Conservation (phyloP, 2,797 vertebrate genomes). For the Melanotaenia maccullochi region DNA sequence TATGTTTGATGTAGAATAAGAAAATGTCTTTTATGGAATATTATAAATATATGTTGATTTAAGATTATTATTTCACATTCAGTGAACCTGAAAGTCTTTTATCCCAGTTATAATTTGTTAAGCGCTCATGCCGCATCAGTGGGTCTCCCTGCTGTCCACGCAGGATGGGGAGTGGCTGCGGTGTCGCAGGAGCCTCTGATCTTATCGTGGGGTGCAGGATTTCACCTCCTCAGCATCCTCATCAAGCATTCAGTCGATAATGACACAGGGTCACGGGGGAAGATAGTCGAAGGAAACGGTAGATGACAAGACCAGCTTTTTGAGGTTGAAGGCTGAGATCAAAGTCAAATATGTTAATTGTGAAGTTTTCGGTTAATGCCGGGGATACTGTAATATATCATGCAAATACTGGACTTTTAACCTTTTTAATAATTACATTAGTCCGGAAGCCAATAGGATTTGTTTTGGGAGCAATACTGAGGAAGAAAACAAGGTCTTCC, state of each 20-base stretch:
- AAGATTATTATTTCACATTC: background rate
- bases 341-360: constrained; percentile 49
- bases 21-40: background rate
- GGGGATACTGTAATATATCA: constrained; percentile 3
- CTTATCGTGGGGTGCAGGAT: constrained; percentile 88
- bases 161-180: constrained; percentile 59
- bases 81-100: background rate
- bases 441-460: background rate
- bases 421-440: background rate
- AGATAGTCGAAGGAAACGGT: constrained; percentile 38
- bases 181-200: constrained; percentile 77
- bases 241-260: constrained; percentile 87
- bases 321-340: constrained; percentile 49
- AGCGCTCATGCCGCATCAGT: background rate
- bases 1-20: background rate
- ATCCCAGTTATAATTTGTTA: background rate
- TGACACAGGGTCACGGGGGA: constrained; percentile 72
- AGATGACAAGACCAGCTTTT: constrained; percentile 47
- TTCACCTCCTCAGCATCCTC: constrained; percentile 91
- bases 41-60: background rate
- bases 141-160: constrained; percentile 23
- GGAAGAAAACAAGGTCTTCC: background rate
- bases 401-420: constrained; percentile 25
- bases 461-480: background rate
- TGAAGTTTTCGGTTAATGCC: constrained; percentile 5